Conservation (phyloP, 2,797 vertebrate species). For the Monodelphis domestica region DNA sequence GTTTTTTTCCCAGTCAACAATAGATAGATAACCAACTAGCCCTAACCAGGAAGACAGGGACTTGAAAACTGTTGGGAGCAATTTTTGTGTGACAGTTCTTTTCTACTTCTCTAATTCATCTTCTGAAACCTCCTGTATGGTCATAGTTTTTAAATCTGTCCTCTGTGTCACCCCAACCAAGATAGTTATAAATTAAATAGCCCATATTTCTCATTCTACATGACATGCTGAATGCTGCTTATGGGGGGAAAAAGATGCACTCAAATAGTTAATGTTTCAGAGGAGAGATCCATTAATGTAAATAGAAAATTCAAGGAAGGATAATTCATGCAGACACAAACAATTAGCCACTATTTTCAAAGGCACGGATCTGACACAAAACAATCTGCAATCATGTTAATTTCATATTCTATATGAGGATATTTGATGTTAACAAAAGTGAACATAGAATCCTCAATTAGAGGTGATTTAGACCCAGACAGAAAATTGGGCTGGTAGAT, state of each 20-base stretch:
- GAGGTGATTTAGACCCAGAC: background rate
- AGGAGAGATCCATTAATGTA: constrained; percentile 45
- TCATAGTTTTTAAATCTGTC: background rate
- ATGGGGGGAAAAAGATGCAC: background rate
- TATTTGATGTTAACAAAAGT: constrained; percentile 30
- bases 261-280: constrained; percentile 51
- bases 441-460: constrained; percentile 18
- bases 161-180: background rate
- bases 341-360: constrained; percentile 41
- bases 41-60: background rate
- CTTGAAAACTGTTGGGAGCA: background rate
- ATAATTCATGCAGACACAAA: background rate
- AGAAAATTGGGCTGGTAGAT: background rate
- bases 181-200: background rate
- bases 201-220: constrained; percentile 43
- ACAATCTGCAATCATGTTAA: background rate
- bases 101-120: background rate
- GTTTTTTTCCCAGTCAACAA: too few species aligned
- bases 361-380: background rate
- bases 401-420: constrained; percentile 37
- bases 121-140: background rate
- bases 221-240: background rate
- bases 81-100: background rate
- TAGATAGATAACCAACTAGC: too few species aligned
- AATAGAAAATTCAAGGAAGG: constrained; percentile 4